A percentile compares a stretch with the other conserved stretches of the same genome.
These are phyloP conservation scores for Chaetogeoica ovagalla DNA, from an alignment of 2,888 invertebrate species.

Conservation along the genomic window DNA sequence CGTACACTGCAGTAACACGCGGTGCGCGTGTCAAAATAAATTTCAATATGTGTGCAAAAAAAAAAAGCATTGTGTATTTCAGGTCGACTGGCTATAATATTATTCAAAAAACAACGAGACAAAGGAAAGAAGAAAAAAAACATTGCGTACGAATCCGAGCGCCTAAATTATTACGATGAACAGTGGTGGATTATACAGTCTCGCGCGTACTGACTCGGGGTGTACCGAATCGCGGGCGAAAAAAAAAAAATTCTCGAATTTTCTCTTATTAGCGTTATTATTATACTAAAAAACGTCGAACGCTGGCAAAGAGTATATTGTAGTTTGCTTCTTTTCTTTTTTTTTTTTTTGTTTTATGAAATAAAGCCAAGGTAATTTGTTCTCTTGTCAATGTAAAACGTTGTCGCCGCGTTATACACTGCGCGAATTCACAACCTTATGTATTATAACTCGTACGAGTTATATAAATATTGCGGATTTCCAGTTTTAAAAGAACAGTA, in stretches of 20 bases:
- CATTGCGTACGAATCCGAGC: no score
- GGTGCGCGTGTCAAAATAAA: no score
- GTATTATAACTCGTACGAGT: neutral
- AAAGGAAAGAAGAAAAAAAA: no score
- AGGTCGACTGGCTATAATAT: no score
- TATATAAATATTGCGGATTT: neutral
- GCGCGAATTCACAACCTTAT: no score
- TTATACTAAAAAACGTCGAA: neutral
- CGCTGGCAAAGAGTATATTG: neutral
- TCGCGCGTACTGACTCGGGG: neutral
- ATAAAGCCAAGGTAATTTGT: slow-evolving; percentile 4
- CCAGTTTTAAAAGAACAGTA: neutral
- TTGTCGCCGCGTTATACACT: neutral
- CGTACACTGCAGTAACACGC: no score
- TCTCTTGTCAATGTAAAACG: neutral
- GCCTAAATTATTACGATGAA: no score
- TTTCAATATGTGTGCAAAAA: no score
- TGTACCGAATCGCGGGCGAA: neutral
- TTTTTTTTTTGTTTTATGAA: no score
- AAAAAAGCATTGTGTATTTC: no score
- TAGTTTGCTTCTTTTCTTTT: neutral
- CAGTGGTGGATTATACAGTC: no score
- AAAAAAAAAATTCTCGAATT: neutral
- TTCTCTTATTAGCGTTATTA: neutral
- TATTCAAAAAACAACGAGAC: no score